Base-by-base conservation (phyloP, 1,140 invertebrate species). In the Triops longicaudatus region DNA sequence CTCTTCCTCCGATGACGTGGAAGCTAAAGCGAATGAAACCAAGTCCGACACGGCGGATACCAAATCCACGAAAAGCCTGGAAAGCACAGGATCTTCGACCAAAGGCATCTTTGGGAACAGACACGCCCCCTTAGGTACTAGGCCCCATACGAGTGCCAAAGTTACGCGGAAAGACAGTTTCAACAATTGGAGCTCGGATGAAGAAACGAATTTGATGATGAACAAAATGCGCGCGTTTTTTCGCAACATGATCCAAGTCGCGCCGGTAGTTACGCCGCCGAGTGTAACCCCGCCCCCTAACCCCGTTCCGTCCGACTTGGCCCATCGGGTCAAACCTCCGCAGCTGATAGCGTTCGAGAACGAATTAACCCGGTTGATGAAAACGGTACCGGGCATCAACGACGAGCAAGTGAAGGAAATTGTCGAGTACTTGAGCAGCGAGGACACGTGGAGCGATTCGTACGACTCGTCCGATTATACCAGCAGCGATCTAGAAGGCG, bases 201-300 rank as follows among this genome's bases (percentile, higher is more conserved):
- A 96, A 82, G 94, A 95, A 84, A 95, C 94, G 0, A 96, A 96
- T 83, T 83, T 95, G 10, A 96, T 96, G 93, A 95, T 96, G 93
- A 93, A 91, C 11, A 95, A 95, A 85, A 94, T 96, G 92, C 86
- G 93, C 4, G 92, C 94, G 79, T 94, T 95, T 82, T 95, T 95
- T 83, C 95, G 94, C 83, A 93, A 92, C 27, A 91, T 95, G 87
- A 89, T 95, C 14, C 50, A 63, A 63, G 87, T 88, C 63, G 87
- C 88, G 0, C 87, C 87, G 6, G 89, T 89, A 81, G 87, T 88
- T 0, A 86, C 85, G 79, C 79, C 81, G 81, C 83, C 50, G 1
- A 22, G 17, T 14, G 7, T 63, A 6, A 17, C 50, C 22, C 50
- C 50, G 6, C 50, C 50, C 10, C 50, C 50, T 63, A 17, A 17